phyloP scores from a whole-genome alignment of 2,888 invertebrate genomes.

The Agrotis exclamationis region DNA sequence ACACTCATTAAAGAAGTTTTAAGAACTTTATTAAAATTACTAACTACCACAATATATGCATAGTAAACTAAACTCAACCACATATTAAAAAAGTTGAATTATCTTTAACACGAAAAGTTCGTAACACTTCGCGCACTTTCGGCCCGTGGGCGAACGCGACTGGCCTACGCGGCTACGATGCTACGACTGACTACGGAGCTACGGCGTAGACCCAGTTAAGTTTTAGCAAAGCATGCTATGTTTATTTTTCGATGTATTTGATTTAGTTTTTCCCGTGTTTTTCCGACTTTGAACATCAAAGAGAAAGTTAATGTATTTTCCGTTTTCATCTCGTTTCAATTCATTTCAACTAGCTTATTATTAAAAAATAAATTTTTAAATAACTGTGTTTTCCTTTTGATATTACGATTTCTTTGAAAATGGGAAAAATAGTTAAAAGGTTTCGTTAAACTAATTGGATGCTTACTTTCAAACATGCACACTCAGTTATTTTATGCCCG shows the following conservation, averaged over 20 bases:
- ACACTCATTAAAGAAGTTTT: neutral
- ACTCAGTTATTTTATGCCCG: no score
- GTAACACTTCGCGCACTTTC: slow-evolving; percentile 35
- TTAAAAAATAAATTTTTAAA: no score
- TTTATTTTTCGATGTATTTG: neutral
- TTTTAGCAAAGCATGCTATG: slow-evolving; percentile 1
- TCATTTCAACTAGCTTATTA: no score
- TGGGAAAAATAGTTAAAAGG: no score
- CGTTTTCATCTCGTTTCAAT: no score
- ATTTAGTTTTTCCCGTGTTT: no score
- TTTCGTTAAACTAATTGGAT: no score
- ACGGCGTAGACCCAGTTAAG: slow-evolving; percentile 42
- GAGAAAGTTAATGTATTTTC: no score
- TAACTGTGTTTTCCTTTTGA: no score
- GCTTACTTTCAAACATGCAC: no score
- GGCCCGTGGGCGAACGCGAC: slow-evolving; percentile 30
- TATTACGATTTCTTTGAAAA: no score
- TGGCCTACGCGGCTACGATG: slow-evolving; percentile 49
- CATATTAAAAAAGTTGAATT: neutral
- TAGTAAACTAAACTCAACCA: neutral
- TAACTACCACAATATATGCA: neutral
- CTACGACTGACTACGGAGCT: slow-evolving; percentile 63
- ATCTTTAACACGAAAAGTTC: slow-evolving; percentile 16
- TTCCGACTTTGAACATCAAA: no score
- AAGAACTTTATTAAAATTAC: neutral